These are phyloP conservation scores for Alexandromys fortis DNA, from an alignment of 2,113 vertebrate genomes.

Conservation along the genomic window DNA sequence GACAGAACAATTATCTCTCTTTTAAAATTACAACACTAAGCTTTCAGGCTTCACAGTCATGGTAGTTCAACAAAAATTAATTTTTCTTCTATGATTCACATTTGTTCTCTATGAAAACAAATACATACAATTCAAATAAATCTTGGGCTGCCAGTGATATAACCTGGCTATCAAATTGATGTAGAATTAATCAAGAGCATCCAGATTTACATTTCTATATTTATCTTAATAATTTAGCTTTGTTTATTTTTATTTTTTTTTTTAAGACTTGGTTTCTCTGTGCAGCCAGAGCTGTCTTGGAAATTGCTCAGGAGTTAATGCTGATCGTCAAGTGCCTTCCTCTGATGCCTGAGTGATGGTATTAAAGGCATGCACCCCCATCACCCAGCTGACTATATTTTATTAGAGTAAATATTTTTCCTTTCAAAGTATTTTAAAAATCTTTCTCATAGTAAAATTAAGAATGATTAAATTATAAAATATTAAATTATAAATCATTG, in stretches of 20 bases:
- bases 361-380: too few species aligned
- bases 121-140: neutral
- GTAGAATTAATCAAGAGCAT: neutral
- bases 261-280: neutral
- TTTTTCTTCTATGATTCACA: neutral
- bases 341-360: too few species aligned
- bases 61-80: neutral
- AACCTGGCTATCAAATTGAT: neutral
- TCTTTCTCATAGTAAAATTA: neutral
- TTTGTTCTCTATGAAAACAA: neutral
- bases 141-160: neutral
- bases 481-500: neutral
- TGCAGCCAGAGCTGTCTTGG: neutral
- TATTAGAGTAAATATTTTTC: too few species aligned
- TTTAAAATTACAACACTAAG: neutral
- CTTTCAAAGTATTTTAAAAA: neutral
- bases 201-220: neutral
- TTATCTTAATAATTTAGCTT: neutral
- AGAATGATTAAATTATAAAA: neutral
- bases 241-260: too few species aligned
- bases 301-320: neutral
- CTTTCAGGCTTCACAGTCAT: neutral
- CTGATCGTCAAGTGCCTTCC: neutral
- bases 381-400: too few species aligned
- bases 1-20: neutral